Evolutionary conservation across 2,113 vertebrate species (phyloP).

Genomic region (Bufo bufo): DNA sequence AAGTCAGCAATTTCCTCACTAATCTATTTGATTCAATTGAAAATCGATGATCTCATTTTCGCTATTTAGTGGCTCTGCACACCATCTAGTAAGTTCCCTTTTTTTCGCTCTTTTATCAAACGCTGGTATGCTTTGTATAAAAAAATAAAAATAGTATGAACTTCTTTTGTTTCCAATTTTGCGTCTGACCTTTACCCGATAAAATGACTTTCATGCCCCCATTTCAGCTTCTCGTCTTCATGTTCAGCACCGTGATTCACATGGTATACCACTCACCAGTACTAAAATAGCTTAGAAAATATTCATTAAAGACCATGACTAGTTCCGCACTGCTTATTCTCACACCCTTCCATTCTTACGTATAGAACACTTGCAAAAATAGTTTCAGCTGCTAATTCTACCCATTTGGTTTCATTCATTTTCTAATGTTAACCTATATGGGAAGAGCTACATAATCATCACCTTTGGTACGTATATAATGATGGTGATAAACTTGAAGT

Average conservation of each 20-base stretch:
- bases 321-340: background rate
- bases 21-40: constrained; percentile 16
- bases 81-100: background rate
- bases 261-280: background rate
- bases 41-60: constrained; percentile 4
- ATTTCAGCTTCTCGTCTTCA: background rate
- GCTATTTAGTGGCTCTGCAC: background rate
- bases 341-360: background rate
- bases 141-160: background rate
- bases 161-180: background rate
- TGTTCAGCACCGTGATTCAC: background rate
- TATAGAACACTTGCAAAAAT: background rate
- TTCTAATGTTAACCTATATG: background rate
- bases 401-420: background rate
- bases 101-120: background rate
- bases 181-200: constrained; percentile 13
- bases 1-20: constrained; percentile 6
- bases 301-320: background rate
- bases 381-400: background rate
- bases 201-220: background rate
- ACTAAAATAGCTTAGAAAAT: constrained; percentile 4
- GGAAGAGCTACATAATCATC: background rate
- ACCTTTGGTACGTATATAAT: background rate
- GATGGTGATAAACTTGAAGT: background rate
- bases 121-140: background rate